Evolutionary conservation across 2,113 vertebrate species (phyloP), one percentile per base, ranked within the genome.

Genomic region (Phylloscopus trochiloides): DNA sequence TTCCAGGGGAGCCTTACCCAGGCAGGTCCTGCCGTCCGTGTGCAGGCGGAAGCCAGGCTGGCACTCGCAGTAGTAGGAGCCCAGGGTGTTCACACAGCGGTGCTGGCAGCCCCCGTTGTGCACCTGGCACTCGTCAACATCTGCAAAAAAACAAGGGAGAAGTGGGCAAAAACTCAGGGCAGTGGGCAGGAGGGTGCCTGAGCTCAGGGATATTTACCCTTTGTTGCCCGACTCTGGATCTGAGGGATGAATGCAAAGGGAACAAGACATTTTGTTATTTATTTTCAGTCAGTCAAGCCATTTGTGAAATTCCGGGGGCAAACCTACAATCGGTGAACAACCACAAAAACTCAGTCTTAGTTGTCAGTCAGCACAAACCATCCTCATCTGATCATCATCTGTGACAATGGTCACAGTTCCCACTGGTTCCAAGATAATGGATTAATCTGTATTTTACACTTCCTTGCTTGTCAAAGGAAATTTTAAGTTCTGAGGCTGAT

Each of bases 31-130:
- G 93, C 98, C 98, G 0, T 99, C 99, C 1, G 98, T 76, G 19
- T 99, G 99, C 74, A 99, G 98, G 31, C 99, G 98, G 74, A 97
- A 99, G 52, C 99, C 98, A 0, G 97, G 96, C 71, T 95, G 97
- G 97, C 99, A 99, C 93, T 99, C 98, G 2, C 99, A 99, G 90
- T 98, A 97, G 86, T 98, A 99, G 20, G 99, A 99, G 63, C 98
- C 99, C 3, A 98, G 97, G 31, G 98, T 99, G 98, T 99, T 99
- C 96, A 99, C 95, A 62, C 99, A 99, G 28, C 97, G 97, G 85
- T 99, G 99, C 96, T 99, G 99, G 97, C 99, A 99, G 97, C 99
- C 99, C 10, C 99, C 99, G 0, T 99, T 99, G 96, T 98, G 99
- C 24, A 98, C 97, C 82, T 97, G 99, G 97, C 99, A 99, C 96